Evolutionary conservation across 2,113 vertebrate genomes (phyloP).

Genomic region (Anarrhichthys ocellatus): DNA sequence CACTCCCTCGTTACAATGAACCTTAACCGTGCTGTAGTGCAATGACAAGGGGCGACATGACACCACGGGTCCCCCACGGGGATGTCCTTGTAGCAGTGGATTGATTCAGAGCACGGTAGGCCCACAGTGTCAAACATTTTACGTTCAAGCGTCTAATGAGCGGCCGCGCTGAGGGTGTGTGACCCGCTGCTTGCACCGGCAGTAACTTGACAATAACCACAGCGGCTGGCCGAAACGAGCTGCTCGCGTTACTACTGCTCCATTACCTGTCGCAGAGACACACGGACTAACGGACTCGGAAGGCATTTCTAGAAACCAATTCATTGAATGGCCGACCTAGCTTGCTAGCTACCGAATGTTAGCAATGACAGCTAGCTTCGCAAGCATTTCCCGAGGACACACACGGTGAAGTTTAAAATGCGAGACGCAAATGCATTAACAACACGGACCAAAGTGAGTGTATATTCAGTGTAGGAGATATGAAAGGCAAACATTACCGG

Average conservation of each 20-base stretch:
- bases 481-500: slow-evolving; percentile 65
- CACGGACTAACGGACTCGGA: background rate
- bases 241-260: too few species aligned
- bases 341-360: slow-evolving; percentile 20
- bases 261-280: too few species aligned
- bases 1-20: background rate
- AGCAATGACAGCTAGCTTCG: slow-evolving; percentile 47
- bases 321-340: slow-evolving; percentile 68
- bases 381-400: background rate
- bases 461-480: accelerated
- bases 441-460: accelerated
- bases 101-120: slow-evolving; percentile 1
- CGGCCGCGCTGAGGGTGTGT: background rate
- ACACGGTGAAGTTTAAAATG: background rate
- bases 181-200: background rate
- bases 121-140: slow-evolving; percentile 73
- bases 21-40: too few species aligned
- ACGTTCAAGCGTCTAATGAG: slow-evolving; percentile 11
- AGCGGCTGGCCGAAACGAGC: accelerated
- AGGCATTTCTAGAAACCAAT: background rate
- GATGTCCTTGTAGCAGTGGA: slow-evolving; percentile 25
- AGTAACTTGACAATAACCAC: background rate
- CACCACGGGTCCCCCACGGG: background rate
- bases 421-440: background rate
- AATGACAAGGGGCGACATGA: background rate